phyloP scores from a whole-genome alignment of 2,888 invertebrate genomes.

The Agrotis segetum region DNA sequence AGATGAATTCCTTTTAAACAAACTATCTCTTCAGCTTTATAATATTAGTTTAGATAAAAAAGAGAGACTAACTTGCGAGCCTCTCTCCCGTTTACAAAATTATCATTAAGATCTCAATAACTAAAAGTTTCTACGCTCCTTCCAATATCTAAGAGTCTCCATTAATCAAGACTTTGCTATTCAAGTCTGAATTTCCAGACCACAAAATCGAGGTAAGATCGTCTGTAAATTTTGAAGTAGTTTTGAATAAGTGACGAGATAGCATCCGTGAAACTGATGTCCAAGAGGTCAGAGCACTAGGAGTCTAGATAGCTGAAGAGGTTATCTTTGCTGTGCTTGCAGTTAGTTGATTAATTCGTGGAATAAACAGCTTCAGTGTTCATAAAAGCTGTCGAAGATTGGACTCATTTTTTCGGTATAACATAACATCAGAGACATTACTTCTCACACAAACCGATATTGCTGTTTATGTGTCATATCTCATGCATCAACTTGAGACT shows the following conservation, averaged over 20 bases:
- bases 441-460: too few relatives aligned
- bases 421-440: not conserved
- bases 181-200: constrained; percentile 11
- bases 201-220: constrained; percentile 9
- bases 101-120: not conserved
- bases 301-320: not conserved
- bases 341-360: constrained; percentile 10
- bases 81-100: not conserved
- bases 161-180: constrained; percentile 17
- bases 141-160: not conserved
- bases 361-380: not conserved
- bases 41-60: too few relatives aligned
- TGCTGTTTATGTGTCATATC: too few relatives aligned
- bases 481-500: too few relatives aligned
- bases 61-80: not conserved
- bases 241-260: constrained; percentile 39
- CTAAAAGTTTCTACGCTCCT: not conserved
- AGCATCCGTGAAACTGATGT: constrained; percentile 9
- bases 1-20: too few relatives aligned
- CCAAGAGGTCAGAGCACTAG: not conserved
- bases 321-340: not conserved
- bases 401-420: too few relatives aligned
- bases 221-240: constrained; percentile 25
- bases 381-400: not conserved
- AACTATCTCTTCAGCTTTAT: too few relatives aligned